Base-by-base conservation (phyloP, 2,113 vertebrate genomes). In the Columba livia region DNA sequence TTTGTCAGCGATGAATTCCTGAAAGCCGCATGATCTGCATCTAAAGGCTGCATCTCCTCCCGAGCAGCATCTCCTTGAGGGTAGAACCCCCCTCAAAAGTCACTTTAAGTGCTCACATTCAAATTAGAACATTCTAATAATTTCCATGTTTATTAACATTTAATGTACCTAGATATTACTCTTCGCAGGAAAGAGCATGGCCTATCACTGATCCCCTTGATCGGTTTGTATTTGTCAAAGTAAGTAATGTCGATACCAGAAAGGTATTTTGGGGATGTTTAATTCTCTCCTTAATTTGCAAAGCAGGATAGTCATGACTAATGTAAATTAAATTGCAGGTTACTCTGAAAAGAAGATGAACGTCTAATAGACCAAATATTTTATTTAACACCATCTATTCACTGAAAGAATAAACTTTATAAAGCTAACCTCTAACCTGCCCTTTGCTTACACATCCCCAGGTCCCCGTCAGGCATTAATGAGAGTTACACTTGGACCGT, bases 331-430 rank as follows among this genome's bases (percentile, higher is more conserved):
- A 94, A 88, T 69, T 87, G 40, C 36, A 69, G 60, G 50, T 94
- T 94, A 66, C 40, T 38, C 48, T 71, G 89, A 72, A 94, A 36
- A 92, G 40, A 90, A 32, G 13, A 56, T 67, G 89, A 79, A 74
- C 73, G 79, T 58, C 53, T 64, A 96, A 56, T 40, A 51, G 42
- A 47, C 48, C 61, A 66, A 94, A 62, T 69, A 36, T 89, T 95
- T 89, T 83, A 86, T 80, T 94, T 85, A 82, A 79, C 36, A 42
- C 18, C 31, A 12, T 57, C 29, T 24, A 24, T 44, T 95, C 66
- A 70, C 67, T 95, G 97, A 80, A 93, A 74, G 65, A 94, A 94
- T 78, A 57, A 96, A 88, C 23, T 71, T 94, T 97, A 96, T 72
- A 92, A 96, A 87, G 28, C 29, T 86, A 48, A 72, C 26, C 54